phyloP scores from a whole-genome alignment of 1,140 invertebrate species.

The Macrobrachium nipponense region DNA sequence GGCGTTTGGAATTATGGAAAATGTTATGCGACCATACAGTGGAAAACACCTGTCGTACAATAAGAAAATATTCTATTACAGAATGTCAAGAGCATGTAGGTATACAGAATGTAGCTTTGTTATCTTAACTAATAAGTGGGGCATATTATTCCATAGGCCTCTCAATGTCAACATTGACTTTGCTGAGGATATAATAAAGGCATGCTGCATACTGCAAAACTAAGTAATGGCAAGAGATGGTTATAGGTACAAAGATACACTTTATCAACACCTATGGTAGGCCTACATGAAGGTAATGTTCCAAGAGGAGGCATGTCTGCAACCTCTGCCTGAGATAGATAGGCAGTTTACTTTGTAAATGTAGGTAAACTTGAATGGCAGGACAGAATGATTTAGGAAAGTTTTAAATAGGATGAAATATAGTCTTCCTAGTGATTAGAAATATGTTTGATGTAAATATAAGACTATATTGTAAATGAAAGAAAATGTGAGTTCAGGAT shows the following conservation, averaged over 20 bases:
- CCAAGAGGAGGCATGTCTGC: conserved; percentile 30
- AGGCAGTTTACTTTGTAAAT: conserved; percentile 27
- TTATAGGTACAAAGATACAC: conserved; percentile 28
- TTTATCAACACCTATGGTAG: conserved; percentile 24
- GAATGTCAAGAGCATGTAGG: conserved; percentile 48
- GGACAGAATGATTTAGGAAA: conserved; percentile 30
- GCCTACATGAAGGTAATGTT: conserved; percentile 19
- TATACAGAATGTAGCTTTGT: conserved; percentile 64
- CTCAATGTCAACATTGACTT: conserved; percentile 63
- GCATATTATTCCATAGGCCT: conserved; percentile 65
- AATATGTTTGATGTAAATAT: no score
- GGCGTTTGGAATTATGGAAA: conserved; percentile 25
- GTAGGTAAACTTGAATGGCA: conserved; percentile 32
- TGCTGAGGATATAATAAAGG: conserved; percentile 64
- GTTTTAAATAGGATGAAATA: no score
- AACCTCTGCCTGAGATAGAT: conserved; percentile 6
- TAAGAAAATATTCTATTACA: conserved; percentile 65
- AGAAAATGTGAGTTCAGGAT: no score
- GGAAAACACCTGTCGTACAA: conserved; percentile 53
- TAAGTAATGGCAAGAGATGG: conserved; percentile 57
- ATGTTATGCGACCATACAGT: conserved; percentile 31
- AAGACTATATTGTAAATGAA: no score
- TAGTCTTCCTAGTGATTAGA: no score
- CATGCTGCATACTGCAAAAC: conserved; percentile 65
- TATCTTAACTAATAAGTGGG: conserved; percentile 66